Evolutionary conservation across 2,113 vertebrate species (phyloP), one percentile per base, ranked within the genome.

Genomic region (Chlamydotis undulata): DNA sequence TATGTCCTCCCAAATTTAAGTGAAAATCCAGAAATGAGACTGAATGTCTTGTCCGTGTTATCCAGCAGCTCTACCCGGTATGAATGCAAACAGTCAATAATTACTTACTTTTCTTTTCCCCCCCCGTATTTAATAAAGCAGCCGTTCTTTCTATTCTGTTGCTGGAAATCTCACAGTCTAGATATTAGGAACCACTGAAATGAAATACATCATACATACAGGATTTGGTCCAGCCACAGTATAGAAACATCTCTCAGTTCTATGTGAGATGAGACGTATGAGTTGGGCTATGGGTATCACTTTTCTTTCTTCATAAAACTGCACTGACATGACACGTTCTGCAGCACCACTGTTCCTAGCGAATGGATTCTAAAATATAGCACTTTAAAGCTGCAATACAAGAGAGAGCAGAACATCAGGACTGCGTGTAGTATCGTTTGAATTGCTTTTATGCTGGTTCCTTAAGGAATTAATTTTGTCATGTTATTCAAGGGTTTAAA

Each of bases 301-400:
- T 83, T 83, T 55, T 45, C 52, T 81, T 71, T 73, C 93, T 94
- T 65, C 84, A 39, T 6, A n/a, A 89, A 83, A 83, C 92, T 73
- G 45, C 71, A 96, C 94, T 80, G 95, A 91, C 95, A 80, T 18
- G 73, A 86, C 39, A 60, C 92, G 75, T 96, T 87, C 93, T 97
- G 96, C 96, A 97, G 97, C 97, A 97, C 97, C 96, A 89, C 97
- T 96, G 90, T 14, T 95, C 73, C 98, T 96, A 95, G 94, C 55
- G n/a, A 97, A 96, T 85, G 95, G 92, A 75, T 93, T 94, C 96
- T 94, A 94, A 94, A 97, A 93, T 17, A 95, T 53, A 96, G 95
- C 97, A 96, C 97, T 98, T 98, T 98, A 98, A 98, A 98, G 98
- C 98, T 98, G 98, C 98, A 98, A 98, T 98, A 98, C 98, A 98